Base-by-base conservation (phyloP, 2,113 vertebrate species). In the Corydoras maculifer region DNA sequence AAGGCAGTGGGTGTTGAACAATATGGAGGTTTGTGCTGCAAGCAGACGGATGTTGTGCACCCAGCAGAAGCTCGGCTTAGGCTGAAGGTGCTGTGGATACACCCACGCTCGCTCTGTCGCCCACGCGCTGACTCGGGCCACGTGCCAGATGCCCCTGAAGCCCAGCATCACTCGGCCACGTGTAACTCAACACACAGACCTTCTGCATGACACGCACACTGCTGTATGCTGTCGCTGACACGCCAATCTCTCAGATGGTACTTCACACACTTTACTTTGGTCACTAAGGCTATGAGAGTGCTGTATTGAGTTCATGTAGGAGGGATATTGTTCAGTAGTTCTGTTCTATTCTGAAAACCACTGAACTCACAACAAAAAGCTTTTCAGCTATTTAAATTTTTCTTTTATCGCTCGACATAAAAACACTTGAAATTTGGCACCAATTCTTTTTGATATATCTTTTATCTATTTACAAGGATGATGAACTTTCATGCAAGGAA, bases 21-120 rank as follows among this genome's bases (percentile, higher is more conserved):
- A 88, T 86, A 88, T 89, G 86, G 87, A 85, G 86, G 87, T 85
- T 86, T 84, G 81, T 78, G 71, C 81, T 86, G 69, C 74, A 82
- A 83, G 83, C 80, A 78, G 83, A 83, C 83, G 81, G 74, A 75
- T 76, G 76, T 81, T 78, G 61, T 69, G 73, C 75, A 75, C 68
- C 73, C 75, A 74, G 73, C 55, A 71, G 77, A 71, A 82, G 78
- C 77, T 57, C 69, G 63, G 75, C 77, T 78, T 68, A 75, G 75
- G 58, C 73, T 73, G 65, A 73, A 75, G 77, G 81, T 82, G 81
- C 85, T 83, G 83, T 81, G 81, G 82, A 83, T 82, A 88, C 87
- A 78, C 87, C 85, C 85, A 88, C 88, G 79, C 85, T 82, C 75
- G 65, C 85, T 83, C 72, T 72, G 80, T 75, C 81, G 76, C 84